These are phyloP conservation scores for Stratiolaelaps scimitus DNA, from an alignment of 1,140 invertebrate genomes.

Conservation along the genomic window DNA sequence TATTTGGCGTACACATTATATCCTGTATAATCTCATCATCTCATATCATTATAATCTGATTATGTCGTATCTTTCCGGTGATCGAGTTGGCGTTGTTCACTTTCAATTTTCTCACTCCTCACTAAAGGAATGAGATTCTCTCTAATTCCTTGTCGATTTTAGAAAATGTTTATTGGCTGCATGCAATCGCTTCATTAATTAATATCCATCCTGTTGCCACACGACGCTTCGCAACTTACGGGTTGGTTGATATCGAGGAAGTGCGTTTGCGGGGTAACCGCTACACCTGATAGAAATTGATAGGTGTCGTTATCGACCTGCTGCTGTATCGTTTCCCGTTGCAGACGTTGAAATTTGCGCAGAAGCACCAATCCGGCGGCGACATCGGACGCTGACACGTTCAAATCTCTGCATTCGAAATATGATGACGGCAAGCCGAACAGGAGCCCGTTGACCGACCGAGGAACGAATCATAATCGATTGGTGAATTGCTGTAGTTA, in stretches of 20 bases:
- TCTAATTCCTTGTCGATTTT: neutral
- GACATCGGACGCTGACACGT: conserved; percentile 82
- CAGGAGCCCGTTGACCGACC: no score
- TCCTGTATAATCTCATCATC: no score
- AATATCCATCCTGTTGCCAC: neutral
- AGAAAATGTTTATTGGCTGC: conserved; percentile 2
- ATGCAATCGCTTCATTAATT: neutral
- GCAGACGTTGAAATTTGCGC: conserved; percentile 65
- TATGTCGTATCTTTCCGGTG: no score
- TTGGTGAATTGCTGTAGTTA: no score
- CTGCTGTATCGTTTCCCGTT: conserved; percentile 61
- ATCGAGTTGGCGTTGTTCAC: no score
- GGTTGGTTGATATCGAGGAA: conserved; percentile 70
- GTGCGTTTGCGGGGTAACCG: conserved; percentile 65
- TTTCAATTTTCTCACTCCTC: no score
- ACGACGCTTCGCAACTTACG: conserved; percentile 30
- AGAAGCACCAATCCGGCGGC: conserved; percentile 69
- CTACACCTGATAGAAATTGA: conserved; percentile 73
- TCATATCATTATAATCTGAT: no score
- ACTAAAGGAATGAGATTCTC: neutral
- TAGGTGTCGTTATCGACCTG: conserved; percentile 72
- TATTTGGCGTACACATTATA: no score
- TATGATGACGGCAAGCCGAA: no score
- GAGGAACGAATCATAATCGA: no score
- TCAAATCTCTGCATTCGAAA: conserved; percentile 55